phyloP scores from a whole-genome alignment of 35 echinoderm and acorn worm genomes.

The Ptychodera flava region DNA sequence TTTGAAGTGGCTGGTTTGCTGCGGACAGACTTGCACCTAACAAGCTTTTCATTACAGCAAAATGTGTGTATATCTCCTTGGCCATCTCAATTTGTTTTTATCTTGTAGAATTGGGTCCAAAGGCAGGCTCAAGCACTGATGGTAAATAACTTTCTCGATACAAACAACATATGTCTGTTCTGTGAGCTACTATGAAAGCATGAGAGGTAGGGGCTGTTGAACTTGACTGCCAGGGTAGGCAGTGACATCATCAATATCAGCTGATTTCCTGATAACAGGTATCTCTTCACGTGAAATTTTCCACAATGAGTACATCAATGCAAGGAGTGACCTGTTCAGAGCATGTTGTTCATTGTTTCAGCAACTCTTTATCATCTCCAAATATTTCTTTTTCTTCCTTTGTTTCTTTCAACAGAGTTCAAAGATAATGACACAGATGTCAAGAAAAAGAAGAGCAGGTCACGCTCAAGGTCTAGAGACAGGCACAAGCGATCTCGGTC shows the following conservation, averaged over 20 bases:
- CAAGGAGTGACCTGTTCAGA: no score
- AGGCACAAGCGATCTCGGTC: neutral
- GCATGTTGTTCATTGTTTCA: neutral
- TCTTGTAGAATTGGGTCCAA: neutral
- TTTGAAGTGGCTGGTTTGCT: neutral
- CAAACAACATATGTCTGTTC: neutral
- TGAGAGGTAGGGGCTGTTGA: no score
- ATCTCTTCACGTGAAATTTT: neutral
- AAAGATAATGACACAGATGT: conserved; percentile 13
- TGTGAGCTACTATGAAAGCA: neutral
- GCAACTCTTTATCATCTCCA: neutral
- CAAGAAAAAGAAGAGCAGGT: conserved; percentile 15
- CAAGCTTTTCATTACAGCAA: neutral
- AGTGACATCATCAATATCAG: no score
- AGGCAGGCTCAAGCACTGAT: neutral
- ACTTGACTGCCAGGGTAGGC: no score
- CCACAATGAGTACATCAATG: no score
- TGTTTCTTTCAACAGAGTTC: conserved; percentile 1
- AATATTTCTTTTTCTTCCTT: neutral
- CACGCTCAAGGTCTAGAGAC: neutral
- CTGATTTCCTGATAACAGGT: no score
- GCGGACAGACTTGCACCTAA: neutral
- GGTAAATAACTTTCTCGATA: neutral
- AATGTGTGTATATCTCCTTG: neutral
- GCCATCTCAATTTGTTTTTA: neutral